Conservation (phyloP, 2,888 invertebrate genomes). For the Hipparchia sbordonii region DNA sequence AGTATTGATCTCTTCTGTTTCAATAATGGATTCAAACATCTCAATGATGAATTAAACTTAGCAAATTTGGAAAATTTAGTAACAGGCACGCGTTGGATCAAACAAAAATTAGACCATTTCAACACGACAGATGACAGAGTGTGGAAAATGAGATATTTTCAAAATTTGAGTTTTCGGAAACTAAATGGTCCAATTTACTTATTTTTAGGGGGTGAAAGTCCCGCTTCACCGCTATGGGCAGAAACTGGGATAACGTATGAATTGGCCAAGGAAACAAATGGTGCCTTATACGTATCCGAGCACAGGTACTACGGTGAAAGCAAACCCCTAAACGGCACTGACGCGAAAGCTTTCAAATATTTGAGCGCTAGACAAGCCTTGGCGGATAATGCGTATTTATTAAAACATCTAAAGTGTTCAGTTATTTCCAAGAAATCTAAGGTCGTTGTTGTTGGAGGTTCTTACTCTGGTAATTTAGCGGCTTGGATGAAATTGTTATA, state of each 20-base stretch:
- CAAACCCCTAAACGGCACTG: slow-evolving; percentile 58
- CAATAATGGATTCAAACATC: slow-evolving; percentile 48
- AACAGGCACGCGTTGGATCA: slow-evolving; percentile 56
- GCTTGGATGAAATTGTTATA: slow-evolving; percentile 70
- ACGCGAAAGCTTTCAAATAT: slow-evolving; percentile 57
- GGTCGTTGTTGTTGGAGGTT: slow-evolving; percentile 70
- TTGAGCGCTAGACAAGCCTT: slow-evolving; percentile 67
- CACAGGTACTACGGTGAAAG: slow-evolving; percentile 74
- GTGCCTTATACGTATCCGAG: slow-evolving; percentile 66
- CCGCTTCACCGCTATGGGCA: slow-evolving; percentile 55
- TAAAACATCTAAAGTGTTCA: slow-evolving; percentile 54
- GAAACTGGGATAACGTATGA: slow-evolving; percentile 63
- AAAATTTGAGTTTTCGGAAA: slow-evolving; percentile 61
- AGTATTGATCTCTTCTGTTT: slow-evolving; percentile 50
- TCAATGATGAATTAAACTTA: slow-evolving; percentile 51
- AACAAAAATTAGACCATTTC: slow-evolving; percentile 69
- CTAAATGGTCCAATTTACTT: slow-evolving; percentile 63
- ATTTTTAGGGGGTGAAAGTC: slow-evolving; percentile 65
- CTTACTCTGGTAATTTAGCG: slow-evolving; percentile 72
- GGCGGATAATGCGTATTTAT: slow-evolving; percentile 61
- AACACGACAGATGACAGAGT: slow-evolving; percentile 53
- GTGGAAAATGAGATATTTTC: slow-evolving; percentile 70
- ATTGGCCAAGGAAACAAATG: slow-evolving; percentile 68
- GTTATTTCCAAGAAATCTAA: slow-evolving; percentile 56
- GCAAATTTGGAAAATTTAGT: slow-evolving; percentile 37